Evolutionary conservation across 2,888 invertebrate species (phyloP).

Genomic region (Meliscaeva auricollis): DNA sequence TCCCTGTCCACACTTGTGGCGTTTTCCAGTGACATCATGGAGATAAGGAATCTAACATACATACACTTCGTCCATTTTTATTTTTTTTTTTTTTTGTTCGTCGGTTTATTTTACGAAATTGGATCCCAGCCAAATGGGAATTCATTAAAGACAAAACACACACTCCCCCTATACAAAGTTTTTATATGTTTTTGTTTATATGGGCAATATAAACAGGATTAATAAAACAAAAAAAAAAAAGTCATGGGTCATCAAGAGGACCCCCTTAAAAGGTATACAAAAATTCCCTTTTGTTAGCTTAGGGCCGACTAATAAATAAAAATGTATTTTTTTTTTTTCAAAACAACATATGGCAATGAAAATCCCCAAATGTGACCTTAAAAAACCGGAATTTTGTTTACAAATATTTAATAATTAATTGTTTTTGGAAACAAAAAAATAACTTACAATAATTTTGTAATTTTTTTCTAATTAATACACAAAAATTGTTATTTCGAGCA

Average conservation of each 20-base stretch:
- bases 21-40: conserved; percentile 37
- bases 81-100: not conserved
- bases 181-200: conserved; percentile 21
- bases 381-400: not conserved
- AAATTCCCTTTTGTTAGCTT: not conserved
- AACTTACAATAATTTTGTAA: not conserved
- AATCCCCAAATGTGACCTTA: not conserved
- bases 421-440: not conserved
- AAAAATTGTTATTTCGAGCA: not conserved
- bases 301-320: too few species aligned
- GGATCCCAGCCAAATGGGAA: conserved; percentile 41
- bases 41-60: conserved; percentile 7
- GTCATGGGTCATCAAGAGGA: not conserved
- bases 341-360: not conserved
- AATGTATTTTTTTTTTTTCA: too few species aligned
- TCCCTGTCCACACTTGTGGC: conserved; percentile 13
- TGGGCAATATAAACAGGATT: conserved; percentile 9
- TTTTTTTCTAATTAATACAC: not conserved
- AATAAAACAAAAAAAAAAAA: not conserved
- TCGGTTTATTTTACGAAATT: not conserved
- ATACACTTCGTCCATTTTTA: not conserved
- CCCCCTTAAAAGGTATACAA: not conserved
- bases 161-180: conserved; percentile 12
- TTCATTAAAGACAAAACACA: conserved; percentile 10
- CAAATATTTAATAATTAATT: not conserved